Conservation (phyloP, 2,797 vertebrate genomes). For the Pelobates cultripes region DNA sequence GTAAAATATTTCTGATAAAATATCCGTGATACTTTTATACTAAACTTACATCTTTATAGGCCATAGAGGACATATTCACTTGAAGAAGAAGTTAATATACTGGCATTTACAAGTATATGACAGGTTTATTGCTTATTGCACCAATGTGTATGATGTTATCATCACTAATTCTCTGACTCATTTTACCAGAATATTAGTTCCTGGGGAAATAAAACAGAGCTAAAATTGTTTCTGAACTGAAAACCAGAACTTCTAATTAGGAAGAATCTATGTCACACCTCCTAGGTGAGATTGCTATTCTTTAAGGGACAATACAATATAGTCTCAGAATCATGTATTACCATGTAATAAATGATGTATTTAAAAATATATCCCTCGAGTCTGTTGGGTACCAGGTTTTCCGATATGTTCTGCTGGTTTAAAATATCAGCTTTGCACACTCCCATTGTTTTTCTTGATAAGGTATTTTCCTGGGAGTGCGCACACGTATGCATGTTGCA, state of each 20-base stretch:
- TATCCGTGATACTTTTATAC: constrained; percentile 30
- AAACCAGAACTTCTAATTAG: constrained; percentile 43
- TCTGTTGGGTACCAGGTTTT: too few species aligned
- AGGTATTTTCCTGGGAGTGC: too few species aligned
- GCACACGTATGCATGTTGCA: too few species aligned
- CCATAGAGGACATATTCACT: constrained; percentile 42
- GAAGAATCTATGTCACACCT: not conserved
- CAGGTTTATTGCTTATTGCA: constrained; percentile 41
- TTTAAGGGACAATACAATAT: too few species aligned
- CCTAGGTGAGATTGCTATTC: too few species aligned
- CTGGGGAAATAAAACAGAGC: constrained; percentile 32
- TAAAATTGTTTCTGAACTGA: constrained; percentile 23
- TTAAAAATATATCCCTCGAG: too few species aligned
- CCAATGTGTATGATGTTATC: constrained; percentile 27
- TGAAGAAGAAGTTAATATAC: constrained; percentile 39
- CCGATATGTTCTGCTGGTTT: too few species aligned
- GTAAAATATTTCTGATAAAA: constrained; percentile 50
- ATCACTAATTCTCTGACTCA: constrained; percentile 23
- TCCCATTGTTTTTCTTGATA: too few species aligned
- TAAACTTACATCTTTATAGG: constrained; percentile 45
- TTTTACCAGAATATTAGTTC: constrained; percentile 46
- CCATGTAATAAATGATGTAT: too few species aligned
- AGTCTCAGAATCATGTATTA: too few species aligned
- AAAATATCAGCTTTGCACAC: too few species aligned
- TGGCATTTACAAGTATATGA: constrained; percentile 43